A percentile compares a stretch with the other conserved stretches of the same genome.
phyloP scores from a whole-genome alignment of 2,113 vertebrate species.

The Nymphicus hollandicus region DNA sequence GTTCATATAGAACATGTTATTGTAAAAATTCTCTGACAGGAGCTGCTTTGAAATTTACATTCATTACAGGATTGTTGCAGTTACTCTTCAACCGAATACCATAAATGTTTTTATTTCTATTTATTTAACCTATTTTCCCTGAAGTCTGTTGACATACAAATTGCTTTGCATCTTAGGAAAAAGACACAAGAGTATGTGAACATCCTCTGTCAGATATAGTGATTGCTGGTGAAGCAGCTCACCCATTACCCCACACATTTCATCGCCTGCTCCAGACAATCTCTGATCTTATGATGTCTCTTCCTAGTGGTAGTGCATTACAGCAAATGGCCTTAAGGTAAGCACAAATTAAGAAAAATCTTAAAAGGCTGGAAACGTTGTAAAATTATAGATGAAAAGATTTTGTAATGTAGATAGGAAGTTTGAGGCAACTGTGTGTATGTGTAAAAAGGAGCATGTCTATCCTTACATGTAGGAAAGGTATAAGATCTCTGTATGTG shows the following conservation, averaged over 20 bases:
- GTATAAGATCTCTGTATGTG: neutral
- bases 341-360: neutral
- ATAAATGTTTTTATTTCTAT: neutral
- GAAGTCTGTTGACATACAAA: neutral
- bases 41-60: neutral
- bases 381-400: neutral
- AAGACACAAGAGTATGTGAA: constrained; percentile 94
- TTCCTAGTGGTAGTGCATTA: constrained; percentile 93
- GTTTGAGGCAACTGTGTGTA: neutral
- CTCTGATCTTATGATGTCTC: constrained; percentile 99
- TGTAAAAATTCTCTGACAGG: neutral
- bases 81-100: neutral
- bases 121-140: neutral
- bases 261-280: constrained; percentile 97
- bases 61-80: neutral
- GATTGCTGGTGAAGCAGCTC: constrained; percentile 96
- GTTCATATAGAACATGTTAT: neutral
- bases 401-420: neutral
- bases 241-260: constrained; percentile 95
- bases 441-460: neutral
- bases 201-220: constrained; percentile 97
- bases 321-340: constrained; percentile 99
- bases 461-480: neutral
- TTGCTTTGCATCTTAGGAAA: constrained; percentile 78
- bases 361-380: neutral